These are phyloP conservation scores for Sebastes baramenuke DNA, from an alignment of 2,797 vertebrate species.

Conservation along the genomic window DNA sequence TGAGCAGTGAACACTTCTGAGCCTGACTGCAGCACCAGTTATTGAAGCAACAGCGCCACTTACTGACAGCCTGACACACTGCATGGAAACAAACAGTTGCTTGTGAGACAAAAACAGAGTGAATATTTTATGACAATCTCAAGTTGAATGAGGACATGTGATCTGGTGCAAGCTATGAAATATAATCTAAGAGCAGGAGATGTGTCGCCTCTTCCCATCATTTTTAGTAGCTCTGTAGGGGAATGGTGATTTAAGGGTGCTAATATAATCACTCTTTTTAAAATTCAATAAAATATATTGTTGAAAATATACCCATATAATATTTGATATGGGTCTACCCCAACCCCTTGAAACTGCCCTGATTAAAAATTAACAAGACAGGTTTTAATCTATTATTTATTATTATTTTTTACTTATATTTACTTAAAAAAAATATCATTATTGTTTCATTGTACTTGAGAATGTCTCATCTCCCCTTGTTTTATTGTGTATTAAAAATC, in stretches of 20 bases:
- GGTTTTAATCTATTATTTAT: too few species aligned
- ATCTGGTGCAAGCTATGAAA: neutral
- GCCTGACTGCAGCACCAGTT: neutral
- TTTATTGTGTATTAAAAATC: too few species aligned
- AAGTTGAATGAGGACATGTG: neutral
- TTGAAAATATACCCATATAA: neutral
- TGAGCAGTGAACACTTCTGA: neutral
- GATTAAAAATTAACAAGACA: neutral
- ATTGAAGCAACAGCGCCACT: constrained; percentile 30
- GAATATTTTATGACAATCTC: neutral
- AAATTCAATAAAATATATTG: neutral
- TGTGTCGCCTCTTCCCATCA: neutral
- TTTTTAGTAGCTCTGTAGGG: neutral
- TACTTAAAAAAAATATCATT: neutral
- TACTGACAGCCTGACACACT: constrained; percentile 10
- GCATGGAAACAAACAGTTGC: neutral
- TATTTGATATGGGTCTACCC: neutral
- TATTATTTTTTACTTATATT: too few species aligned
- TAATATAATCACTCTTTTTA: neutral
- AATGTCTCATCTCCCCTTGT: too few species aligned
- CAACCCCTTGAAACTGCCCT: neutral
- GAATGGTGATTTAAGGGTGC: neutral
- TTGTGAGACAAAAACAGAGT: neutral
- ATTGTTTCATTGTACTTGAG: too few species aligned
- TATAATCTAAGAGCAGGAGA: neutral